Base-by-base conservation (phyloP, 2,888 invertebrate species). In the Aspidiotus rigidus region DNA sequence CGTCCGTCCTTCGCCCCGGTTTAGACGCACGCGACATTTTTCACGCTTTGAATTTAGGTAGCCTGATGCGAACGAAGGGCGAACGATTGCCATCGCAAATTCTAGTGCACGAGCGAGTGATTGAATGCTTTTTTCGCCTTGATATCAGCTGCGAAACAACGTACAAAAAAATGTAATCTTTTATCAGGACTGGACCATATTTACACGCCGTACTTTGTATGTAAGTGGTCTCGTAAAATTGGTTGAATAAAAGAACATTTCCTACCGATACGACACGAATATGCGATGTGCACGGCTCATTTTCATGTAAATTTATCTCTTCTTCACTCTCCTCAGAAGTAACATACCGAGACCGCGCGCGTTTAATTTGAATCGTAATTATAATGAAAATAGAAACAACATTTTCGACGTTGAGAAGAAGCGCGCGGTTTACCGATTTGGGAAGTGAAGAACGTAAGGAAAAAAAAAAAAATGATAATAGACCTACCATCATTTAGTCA, bases 231-330 rank as follows among this genome's bases (percentile, higher is more conserved):
- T 57, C 66, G 28, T 28, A 28, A 16, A 63, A 49, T 59, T 66
- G 59, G 66, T 66, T 57, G 44, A 64, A 66, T 66, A 66, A 66
- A 66, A 28, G 1, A 66, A 66, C 66, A 57, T 66, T 59, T 66
- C 66, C 66, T 66, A 66, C 66, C 66, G 66, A 66, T 66, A 59
- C 59, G 59, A 66, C 66, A 66, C 66, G 28, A 66, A 66, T 28
- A 66, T 59, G 57, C 59, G 44, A 49, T 57, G 59, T 66, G 28
- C 15, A 57, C 39, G 56, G 56, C 57, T 66, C 66, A 66, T 66
- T 66, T 66, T 66, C 57, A 66, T 28, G 28, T 66, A 66, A 66
- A 66, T 66, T 66, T 66, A 59, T 59, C 56, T 66, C 39, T 15
- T 15, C 16, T 15, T 56, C 17, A 16, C 17, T 15, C 56, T 15